A percentile compares a stretch with the other conserved stretches of the same genome.
These are phyloP conservation scores for Plutomurus gul DNA, from an alignment of 1,140 invertebrate genomes.

Conservation along the genomic window DNA sequence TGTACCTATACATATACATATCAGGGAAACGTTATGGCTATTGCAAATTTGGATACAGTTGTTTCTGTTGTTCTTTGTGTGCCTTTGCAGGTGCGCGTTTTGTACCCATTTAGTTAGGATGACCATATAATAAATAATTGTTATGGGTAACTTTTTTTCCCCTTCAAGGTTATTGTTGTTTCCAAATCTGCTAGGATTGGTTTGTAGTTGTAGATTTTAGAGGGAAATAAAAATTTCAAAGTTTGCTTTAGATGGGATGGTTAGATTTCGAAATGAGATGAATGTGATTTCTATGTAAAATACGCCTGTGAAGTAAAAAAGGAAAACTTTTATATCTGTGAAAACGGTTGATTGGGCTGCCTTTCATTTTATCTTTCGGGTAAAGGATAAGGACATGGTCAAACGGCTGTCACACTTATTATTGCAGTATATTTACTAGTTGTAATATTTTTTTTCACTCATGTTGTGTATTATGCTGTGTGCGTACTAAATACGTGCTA, in stretches of 20 bases:
- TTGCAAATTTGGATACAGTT: no score
- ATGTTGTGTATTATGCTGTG: not conserved
- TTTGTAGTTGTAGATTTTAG: not conserved
- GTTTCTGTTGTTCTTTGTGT: not conserved
- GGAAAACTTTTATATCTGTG: not conserved
- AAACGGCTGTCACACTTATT: constrained; percentile 16
- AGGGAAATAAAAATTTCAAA: not conserved
- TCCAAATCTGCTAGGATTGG: no score
- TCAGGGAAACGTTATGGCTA: no score
- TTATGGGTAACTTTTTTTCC: not conserved
- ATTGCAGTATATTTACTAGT: not conserved
- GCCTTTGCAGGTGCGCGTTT: not conserved
- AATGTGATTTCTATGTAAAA: constrained; percentile 39
- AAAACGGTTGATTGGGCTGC: not conserved
- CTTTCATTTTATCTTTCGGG: not conserved
- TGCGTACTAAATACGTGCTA: not conserved
- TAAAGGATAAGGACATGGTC: not conserved
- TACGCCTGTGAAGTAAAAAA: not conserved
- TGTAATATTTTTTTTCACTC: not conserved
- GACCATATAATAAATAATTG: no score
- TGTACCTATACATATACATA: no score
- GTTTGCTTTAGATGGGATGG: not conserved
- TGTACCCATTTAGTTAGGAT: not conserved
- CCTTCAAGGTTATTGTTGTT: not conserved
- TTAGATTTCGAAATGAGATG: constrained; percentile 14